Evolutionary conservation across 2,888 invertebrate genomes (phyloP).

Genomic region (Apamea sordens): DNA sequence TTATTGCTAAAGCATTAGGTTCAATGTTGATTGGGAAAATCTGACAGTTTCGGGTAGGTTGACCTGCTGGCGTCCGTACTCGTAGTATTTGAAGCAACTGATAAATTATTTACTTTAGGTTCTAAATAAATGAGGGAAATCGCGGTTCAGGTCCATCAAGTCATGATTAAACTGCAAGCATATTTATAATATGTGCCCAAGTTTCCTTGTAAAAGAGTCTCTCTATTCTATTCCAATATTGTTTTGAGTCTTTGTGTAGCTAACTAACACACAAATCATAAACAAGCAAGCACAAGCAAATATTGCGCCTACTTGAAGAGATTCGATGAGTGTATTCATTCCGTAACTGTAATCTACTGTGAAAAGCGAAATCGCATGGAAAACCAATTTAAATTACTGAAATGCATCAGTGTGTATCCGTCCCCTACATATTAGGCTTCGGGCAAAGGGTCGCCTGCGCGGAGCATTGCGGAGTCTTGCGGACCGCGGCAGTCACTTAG

Average conservation of each 20-base stretch:
- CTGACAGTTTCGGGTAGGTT: too few species aligned
- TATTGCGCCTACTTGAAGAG: not conserved
- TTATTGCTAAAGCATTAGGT: too few species aligned
- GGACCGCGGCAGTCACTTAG: conserved; percentile 36
- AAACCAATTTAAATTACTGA: conserved; percentile 54
- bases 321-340: conserved; percentile 17
- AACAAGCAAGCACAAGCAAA: not conserved
- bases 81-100: not conserved
- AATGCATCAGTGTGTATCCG: conserved; percentile 41
- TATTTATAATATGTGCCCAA: not conserved
- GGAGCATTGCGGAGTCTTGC: not conserved
- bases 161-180: not conserved
- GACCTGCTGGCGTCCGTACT: too few species aligned
- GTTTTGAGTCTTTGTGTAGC: not conserved
- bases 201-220: not conserved
- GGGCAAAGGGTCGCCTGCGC: conserved; percentile 29
- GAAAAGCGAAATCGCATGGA: conserved; percentile 46
- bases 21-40: too few species aligned
- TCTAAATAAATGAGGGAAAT: not conserved
- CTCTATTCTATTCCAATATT: not conserved
- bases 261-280: not conserved
- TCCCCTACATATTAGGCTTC: conserved; percentile 31
- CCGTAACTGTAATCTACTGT: conserved; percentile 37
- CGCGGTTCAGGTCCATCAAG: not conserved
- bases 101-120: not conserved